Conservation (phyloP, 2,888 invertebrate genomes). For the Pristionchus japonicus region DNA sequence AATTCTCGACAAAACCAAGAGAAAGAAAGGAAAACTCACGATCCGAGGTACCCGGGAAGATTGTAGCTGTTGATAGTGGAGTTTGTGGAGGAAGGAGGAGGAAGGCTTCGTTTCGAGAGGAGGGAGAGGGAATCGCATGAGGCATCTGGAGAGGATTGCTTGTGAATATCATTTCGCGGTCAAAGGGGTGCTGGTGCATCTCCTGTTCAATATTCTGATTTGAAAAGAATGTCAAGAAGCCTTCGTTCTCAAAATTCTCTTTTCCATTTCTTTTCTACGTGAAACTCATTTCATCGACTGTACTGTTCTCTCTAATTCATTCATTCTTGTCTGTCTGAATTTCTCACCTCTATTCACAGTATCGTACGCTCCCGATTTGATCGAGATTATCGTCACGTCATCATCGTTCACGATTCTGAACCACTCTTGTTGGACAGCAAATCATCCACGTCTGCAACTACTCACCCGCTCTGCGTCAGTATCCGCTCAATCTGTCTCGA, state of each 20-base stretch:
- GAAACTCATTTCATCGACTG: neutral
- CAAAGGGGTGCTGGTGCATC: too few species aligned
- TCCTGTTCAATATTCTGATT: too few species aligned
- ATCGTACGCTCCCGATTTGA: neutral
- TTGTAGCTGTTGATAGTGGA: neutral
- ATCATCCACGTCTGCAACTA: neutral
- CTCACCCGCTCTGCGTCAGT: constrained; percentile 42
- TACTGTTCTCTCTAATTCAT: too few species aligned
- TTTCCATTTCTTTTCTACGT: neutral
- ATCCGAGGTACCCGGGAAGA: neutral
- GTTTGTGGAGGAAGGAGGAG: neutral
- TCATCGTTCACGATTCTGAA: constrained; percentile 44
- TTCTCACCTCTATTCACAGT: neutral
- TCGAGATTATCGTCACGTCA: constrained; percentile 45
- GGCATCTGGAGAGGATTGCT: neutral
- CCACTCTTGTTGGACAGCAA: too few species aligned
- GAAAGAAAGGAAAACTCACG: neutral
- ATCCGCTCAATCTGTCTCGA: constrained; percentile 39
- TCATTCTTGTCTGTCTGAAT: neutral
- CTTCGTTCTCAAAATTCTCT: too few species aligned
- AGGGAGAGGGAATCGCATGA: constrained; percentile 39
- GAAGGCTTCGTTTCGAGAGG: neutral
- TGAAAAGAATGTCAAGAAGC: too few species aligned
- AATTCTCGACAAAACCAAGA: neutral
- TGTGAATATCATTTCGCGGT: too few species aligned